Conservation (phyloP, 1,140 invertebrate species). For the Diorhabda elongata region DNA sequence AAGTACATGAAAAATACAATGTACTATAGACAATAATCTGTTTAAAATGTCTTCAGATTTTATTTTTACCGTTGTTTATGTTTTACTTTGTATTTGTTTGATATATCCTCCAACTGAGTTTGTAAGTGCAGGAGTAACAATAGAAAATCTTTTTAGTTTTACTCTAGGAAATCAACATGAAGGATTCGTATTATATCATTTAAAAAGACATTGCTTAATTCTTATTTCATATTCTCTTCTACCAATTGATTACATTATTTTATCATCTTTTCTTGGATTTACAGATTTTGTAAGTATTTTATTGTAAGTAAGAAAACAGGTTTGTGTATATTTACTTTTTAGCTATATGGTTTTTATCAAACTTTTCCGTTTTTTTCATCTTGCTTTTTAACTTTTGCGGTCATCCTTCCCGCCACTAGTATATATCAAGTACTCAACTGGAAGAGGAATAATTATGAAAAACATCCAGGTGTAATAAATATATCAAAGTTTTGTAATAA, state of each 20-base stretch:
- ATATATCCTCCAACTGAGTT: constrained; percentile 74
- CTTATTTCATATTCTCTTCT: constrained; percentile 64
- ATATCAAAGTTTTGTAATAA: constrained; percentile 61
- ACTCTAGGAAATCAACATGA: constrained; percentile 65
- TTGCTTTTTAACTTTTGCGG: constrained; percentile 26
- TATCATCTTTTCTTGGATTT: constrained; percentile 52
- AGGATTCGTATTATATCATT: constrained; percentile 69
- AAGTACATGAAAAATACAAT: too few relatives aligned
- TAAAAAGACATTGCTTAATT: constrained; percentile 62
- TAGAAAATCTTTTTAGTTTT: constrained; percentile 60
- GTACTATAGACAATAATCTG: too few relatives aligned
- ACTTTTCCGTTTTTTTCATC: constrained; percentile 40
- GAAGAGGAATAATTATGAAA: constrained; percentile 62
- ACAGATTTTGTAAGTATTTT: constrained; percentile 32
- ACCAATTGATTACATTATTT: constrained; percentile 65
- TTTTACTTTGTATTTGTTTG: constrained; percentile 63
- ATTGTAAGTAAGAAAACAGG: too few relatives aligned
- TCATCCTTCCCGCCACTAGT: constrained; percentile 46
- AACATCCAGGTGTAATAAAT: constrained; percentile 70
- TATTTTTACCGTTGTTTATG: constrained; percentile 65
- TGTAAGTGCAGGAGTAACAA: constrained; percentile 67
- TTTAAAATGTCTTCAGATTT: constrained; percentile 23
- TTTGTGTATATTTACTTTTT: constrained; percentile 29
- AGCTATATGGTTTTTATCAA: constrained; percentile 33
- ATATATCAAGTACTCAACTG: constrained; percentile 56